Evolutionary conservation across 2,888 invertebrate species (phyloP).

Genomic region (Agrypnus murinus): DNA sequence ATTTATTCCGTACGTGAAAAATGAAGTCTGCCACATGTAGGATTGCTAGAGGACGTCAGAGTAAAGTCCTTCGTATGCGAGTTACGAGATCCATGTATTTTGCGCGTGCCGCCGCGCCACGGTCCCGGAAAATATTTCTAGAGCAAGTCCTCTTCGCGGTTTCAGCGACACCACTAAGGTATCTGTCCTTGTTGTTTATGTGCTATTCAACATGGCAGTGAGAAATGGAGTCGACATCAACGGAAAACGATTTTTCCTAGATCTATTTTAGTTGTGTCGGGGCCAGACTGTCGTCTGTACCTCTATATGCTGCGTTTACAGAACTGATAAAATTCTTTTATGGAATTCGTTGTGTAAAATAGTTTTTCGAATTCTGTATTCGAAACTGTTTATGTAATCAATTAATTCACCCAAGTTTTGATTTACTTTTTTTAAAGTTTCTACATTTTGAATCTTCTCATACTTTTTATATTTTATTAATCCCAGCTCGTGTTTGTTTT

Average conservation of each 20-base stretch:
- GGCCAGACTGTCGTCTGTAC: conserved; percentile 41
- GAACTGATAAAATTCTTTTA: conserved; percentile 2
- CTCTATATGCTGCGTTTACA: conserved; percentile 32
- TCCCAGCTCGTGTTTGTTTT: background rate
- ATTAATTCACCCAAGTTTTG: too few species aligned
- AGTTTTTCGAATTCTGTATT: too few species aligned
- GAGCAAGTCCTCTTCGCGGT: conserved; percentile 13
- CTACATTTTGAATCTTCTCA: background rate
- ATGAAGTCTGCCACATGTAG: conserved; percentile 33
- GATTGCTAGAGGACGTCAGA: conserved; percentile 38
- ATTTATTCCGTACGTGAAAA: conserved; percentile 26
- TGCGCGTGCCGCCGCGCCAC: conserved; percentile 37
- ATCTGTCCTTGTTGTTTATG: conserved; percentile 21
- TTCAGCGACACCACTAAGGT: conserved; percentile 9
- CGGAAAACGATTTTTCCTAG: conserved; percentile 25
- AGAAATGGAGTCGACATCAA: conserved; percentile 5
- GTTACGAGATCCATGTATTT: conserved; percentile 40
- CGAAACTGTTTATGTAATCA: too few species aligned
- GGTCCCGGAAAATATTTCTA: conserved; percentile 41
- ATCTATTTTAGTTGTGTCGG: conserved; percentile 32
- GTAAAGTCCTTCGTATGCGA: conserved; percentile 38
- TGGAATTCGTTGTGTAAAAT: conserved; percentile 16
- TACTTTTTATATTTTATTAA: background rate
- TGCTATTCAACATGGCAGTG: background rate
- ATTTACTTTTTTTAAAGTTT: conserved; percentile 11